Percentiles rank a stretch among this genome's conserved stretches.
Evolutionary conservation across 2,113 vertebrate genomes (phyloP).

Genomic region (Callaeas wilsoni): DNA sequence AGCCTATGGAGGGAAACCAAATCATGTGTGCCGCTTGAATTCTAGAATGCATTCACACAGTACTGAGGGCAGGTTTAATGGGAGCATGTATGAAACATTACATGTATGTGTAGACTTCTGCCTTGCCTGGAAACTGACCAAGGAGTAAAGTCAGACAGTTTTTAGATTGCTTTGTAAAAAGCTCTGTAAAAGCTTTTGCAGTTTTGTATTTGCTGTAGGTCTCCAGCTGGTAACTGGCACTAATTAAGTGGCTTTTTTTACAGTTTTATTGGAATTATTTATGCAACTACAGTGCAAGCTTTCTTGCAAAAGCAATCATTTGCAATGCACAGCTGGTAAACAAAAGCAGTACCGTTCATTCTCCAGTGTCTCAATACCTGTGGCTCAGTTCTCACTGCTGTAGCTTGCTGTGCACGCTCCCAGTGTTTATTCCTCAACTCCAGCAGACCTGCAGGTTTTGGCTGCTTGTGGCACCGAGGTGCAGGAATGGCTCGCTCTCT

Average conservation of each 20-base stretch:
- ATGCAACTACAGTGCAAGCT: neutral
- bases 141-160: neutral
- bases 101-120: neutral
- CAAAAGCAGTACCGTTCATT: neutral
- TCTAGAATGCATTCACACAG: neutral
- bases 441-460: neutral
- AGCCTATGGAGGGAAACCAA: neutral
- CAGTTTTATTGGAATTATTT: neutral
- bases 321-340: neutral
- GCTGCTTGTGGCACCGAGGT: neutral
- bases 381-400: neutral
- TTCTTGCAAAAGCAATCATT: neutral
- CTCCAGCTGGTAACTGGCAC: neutral
- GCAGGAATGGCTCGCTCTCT: neutral
- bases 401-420: fast-evolving
- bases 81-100: neutral
- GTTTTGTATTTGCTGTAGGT: neutral
- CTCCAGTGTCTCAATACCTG: neutral
- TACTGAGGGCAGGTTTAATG: neutral
- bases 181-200: neutral
- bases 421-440: neutral
- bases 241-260: neutral
- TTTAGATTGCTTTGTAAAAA: neutral
- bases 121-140: neutral
- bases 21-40: neutral